phyloP scores from a whole-genome alignment of 2,888 invertebrate species.

The Ochlodes sylvanus region DNA sequence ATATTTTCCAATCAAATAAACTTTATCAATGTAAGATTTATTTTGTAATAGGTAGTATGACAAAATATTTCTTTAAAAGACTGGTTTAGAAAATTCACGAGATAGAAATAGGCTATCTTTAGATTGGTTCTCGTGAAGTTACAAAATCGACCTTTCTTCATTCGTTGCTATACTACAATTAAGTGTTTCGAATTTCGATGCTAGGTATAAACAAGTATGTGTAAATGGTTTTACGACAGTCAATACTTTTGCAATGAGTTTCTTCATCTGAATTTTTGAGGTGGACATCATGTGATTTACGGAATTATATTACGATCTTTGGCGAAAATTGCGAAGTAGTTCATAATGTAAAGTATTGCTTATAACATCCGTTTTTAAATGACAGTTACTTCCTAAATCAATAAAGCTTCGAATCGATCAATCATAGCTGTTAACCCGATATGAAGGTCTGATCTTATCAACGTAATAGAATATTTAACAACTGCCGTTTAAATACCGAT shows the following conservation, averaged over 20 bases:
- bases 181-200: constrained; percentile 1
- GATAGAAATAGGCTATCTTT: neutral
- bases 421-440: constrained; percentile 72
- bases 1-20: no score
- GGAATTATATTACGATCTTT: neutral
- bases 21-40: no score
- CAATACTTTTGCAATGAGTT: constrained; percentile 52
- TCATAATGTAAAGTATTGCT: no score
- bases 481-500: constrained; percentile 53
- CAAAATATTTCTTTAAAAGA: no score
- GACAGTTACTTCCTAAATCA: constrained; percentile 43
- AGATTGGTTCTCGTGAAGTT: neutral
- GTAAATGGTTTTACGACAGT: constrained; percentile 50
- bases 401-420: constrained; percentile 60
- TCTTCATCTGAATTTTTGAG: constrained; percentile 43
- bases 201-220: constrained; percentile 43
- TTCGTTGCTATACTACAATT: neutral
- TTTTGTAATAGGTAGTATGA: no score
- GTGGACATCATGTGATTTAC: constrained; percentile 44
- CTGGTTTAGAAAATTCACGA: no score
- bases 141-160: constrained; percentile 1
- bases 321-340: constrained; percentile 11
- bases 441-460: constrained; percentile 70
- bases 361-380: neutral
- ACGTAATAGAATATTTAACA: constrained; percentile 72